Conservation (phyloP, 2,888 invertebrate genomes). For the Hoplodrina ambigua region DNA sequence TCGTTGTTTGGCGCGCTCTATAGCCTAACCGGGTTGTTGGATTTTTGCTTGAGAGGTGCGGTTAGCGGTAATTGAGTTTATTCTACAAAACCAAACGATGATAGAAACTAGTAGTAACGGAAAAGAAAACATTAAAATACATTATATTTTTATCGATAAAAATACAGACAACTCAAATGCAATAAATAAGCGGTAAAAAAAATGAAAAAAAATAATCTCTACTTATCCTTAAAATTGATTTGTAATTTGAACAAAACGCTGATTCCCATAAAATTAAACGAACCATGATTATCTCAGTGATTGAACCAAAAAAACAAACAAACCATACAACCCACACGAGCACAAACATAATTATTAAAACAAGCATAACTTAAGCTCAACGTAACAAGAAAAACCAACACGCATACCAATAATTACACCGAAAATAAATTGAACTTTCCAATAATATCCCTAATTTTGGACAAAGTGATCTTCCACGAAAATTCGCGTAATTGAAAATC, state of each 20-base stretch:
- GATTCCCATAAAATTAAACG: neutral
- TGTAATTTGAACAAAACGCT: neutral
- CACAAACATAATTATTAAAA: slow-evolving; percentile 33
- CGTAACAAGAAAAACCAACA: slow-evolving; percentile 46
- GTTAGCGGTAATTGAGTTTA: too few species aligned
- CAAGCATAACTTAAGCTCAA: slow-evolving; percentile 28
- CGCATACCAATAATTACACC: slow-evolving; percentile 45
- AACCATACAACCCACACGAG: neutral
- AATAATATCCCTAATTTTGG: slow-evolving; percentile 61
- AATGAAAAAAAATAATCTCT: neutral
- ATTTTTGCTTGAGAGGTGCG: too few species aligned
- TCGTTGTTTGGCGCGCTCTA: too few species aligned
- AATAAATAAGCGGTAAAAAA: too few species aligned
- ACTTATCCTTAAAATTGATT: neutral
- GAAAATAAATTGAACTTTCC: slow-evolving; percentile 56
- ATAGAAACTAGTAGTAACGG: neutral
- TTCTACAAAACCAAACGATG: too few species aligned
- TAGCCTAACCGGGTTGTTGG: too few species aligned
- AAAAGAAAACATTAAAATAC: neutral
- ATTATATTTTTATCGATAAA: neutral
- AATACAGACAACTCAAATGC: neutral
- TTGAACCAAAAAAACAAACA: neutral
- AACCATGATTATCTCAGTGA: neutral
- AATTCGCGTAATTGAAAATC: slow-evolving; percentile 69
- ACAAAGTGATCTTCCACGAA: slow-evolving; percentile 63